Conservation (phyloP, 2,888 invertebrate genomes). For the Drosophila nr. perissopoda region DNA sequence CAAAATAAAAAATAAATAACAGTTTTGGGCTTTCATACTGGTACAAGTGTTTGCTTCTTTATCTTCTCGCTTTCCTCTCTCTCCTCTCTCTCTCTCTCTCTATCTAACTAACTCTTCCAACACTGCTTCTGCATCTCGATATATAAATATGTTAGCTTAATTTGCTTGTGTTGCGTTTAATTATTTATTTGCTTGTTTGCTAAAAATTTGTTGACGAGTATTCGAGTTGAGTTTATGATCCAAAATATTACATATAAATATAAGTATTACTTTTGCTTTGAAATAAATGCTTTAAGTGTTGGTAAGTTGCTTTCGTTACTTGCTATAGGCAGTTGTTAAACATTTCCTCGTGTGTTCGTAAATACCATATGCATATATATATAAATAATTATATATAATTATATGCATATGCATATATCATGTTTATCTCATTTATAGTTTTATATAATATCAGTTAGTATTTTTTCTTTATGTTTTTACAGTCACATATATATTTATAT, state of each 20-base stretch:
- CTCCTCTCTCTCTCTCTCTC: background rate
- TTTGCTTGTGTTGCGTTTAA: slow-evolving; percentile 14
- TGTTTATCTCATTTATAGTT: slow-evolving; percentile 47
- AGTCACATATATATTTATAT: slow-evolving; percentile 61
- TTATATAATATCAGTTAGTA: slow-evolving; percentile 69
- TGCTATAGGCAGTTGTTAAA: slow-evolving; percentile 70
- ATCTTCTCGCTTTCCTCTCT: slow-evolving; percentile 3
- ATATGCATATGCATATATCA: slow-evolving; percentile 3
- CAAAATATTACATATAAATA: slow-evolving; percentile 46
- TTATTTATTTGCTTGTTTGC: slow-evolving; percentile 17
- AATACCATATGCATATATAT: slow-evolving; percentile 35
- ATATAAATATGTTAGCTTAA: slow-evolving; percentile 13
- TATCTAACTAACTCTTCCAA: slow-evolving; percentile 20
- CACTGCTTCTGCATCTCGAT: slow-evolving; percentile 4
- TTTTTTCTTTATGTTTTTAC: slow-evolving; percentile 57
- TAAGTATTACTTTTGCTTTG: slow-evolving; percentile 34
- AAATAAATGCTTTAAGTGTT: slow-evolving; percentile 70
- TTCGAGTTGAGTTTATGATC: slow-evolving; percentile 65
- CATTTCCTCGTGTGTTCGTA: slow-evolving; percentile 43
- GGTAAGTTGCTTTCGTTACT: slow-evolving; percentile 40
- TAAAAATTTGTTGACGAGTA: slow-evolving; percentile 68
- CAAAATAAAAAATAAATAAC: slow-evolving; percentile 79
- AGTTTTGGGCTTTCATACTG: slow-evolving; percentile 78
- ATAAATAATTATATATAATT: slow-evolving; percentile 10
- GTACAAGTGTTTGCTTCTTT: slow-evolving; percentile 65